Evolutionary conservation across 2,888 invertebrate genomes (phyloP).

Genomic region (Pandemis corylana): DNA sequence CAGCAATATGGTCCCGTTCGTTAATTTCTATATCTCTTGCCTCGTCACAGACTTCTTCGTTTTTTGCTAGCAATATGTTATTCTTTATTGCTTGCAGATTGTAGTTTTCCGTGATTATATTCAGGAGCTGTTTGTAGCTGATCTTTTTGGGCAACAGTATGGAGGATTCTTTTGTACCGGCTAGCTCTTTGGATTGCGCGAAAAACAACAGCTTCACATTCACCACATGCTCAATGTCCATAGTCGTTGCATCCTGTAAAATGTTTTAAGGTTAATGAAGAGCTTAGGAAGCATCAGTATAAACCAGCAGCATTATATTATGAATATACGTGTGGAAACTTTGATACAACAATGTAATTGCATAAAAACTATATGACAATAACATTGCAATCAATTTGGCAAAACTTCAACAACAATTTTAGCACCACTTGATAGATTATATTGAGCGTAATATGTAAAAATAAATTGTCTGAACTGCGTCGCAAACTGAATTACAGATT

Average conservation of each 20-base stretch:
- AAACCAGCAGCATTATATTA: too few species aligned
- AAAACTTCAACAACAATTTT: not conserved
- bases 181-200: slow-evolving; percentile 94
- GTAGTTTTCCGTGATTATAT: slow-evolving; percentile 85
- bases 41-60: slow-evolving; percentile 90
- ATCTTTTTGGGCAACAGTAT: slow-evolving; percentile 82
- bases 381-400: slow-evolving; percentile 13
- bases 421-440: not conserved
- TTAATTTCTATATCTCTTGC: slow-evolving; percentile 83
- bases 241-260: slow-evolving; percentile 65
- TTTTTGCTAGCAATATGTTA: slow-evolving; percentile 91
- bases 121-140: slow-evolving; percentile 85
- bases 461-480: not conserved
- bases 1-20: slow-evolving; percentile 92
- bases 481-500: not conserved
- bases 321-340: not conserved
- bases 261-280: slow-evolving; percentile 26
- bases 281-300: not conserved
- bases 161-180: slow-evolving; percentile 85
- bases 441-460: not conserved
- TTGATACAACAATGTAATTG: not conserved
- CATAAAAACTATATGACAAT: not conserved
- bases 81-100: slow-evolving; percentile 88
- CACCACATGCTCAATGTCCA: slow-evolving; percentile 78
- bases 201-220: slow-evolving; percentile 92